Base-by-base conservation (phyloP, 2,888 invertebrate species). In the Phrixothrix hirtus region DNA sequence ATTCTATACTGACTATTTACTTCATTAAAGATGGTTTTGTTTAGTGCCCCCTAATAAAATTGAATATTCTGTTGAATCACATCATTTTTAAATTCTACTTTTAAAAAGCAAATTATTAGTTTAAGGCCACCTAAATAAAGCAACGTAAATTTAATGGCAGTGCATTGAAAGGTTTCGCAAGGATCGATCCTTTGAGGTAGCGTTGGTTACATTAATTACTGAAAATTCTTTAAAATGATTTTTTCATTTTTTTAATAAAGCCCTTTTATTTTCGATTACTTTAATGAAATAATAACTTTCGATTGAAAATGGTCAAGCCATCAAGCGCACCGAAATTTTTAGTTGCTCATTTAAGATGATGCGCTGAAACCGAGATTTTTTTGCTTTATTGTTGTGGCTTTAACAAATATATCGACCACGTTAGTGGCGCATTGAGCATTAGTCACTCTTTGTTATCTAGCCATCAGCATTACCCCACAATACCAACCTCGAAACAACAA, bases 401-500 rank as follows among this genome's bases (percentile, higher is more conserved):
- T 21, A 7, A 32, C 21, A 36, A 29, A 36, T 37, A 44, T 29
- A 65, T 67, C 65, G 66, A 65, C 65, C 66, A 61, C 64, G 64
- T 64, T 68, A 65, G 21, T 59, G 61, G 63, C 61, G 62, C 60
- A 62, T 50, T 43, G 54, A 53, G 60, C 69, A 69, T 70, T 70
- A 70, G 64, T 70, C 68, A 70, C 65, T 59, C 60, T 56, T 57
- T 48, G 59, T 67, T 70, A 70, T 70, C 70, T 62, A 56, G 37
- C 57, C 58, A 65, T 67, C 64, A 65, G 61, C 63, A 68, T 68
- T 60, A 62, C 43, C 63, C 63, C 55, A 68, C 67, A 67, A 67
- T 64, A 59, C 61, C 65, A 60, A 62, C 61, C 63, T 61, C 63
- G 68, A 65, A 73, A 72, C 70, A 70, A 69, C 71, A 71, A 73